These are phyloP conservation scores for Phanerotoma sp. DNA, from an alignment of 2,888 invertebrate genomes.

Conservation along the genomic window DNA sequence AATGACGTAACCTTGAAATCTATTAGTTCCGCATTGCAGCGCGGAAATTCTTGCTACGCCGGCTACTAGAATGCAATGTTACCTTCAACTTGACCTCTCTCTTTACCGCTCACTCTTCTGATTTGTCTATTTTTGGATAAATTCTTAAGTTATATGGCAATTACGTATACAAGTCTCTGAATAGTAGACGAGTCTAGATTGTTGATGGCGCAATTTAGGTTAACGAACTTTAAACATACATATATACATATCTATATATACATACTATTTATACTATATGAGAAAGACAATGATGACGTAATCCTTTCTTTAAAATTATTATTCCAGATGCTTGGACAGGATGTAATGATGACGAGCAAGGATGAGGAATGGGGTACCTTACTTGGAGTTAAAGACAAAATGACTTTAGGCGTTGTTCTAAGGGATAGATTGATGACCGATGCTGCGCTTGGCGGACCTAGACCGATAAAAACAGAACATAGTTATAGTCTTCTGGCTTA, in stretches of 20 bases:
- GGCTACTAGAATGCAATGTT: conserved; percentile 16
- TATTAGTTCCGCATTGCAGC: no score
- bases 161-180: no score
- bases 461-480: conserved; percentile 90
- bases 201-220: no score
- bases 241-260: conserved; percentile 24
- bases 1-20: no score
- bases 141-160: not conserved
- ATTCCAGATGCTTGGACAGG: conserved; percentile 67
- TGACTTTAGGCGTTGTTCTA: conserved; percentile 68
- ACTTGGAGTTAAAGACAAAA: conserved; percentile 59
- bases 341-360: conserved; percentile 59
- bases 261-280: no score
- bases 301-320: no score
- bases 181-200: no score
- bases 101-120: conserved; percentile 30
- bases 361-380: conserved; percentile 68
- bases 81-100: conserved; percentile 52
- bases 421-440: conserved; percentile 90
- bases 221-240: not conserved
- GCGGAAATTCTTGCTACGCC: no score
- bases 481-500: conserved; percentile 72
- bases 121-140: not conserved
- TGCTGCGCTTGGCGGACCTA: conserved; percentile 72
- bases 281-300: no score